A percentile compares a stretch with the other conserved stretches of the same genome.
Conservation (phyloP, 1,140 invertebrate species). For the Theocolax elegans region DNA sequence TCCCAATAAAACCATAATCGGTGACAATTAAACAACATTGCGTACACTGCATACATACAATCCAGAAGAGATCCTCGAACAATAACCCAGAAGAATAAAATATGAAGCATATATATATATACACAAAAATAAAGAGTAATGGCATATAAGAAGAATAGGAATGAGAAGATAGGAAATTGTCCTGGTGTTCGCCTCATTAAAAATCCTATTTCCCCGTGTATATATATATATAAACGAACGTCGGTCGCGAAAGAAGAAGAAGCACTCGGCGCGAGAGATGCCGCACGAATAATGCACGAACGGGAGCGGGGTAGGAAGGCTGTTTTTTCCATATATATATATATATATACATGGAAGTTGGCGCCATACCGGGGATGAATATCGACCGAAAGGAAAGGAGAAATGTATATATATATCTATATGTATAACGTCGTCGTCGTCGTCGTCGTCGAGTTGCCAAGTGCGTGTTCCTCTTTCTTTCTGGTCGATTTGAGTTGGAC, state of each 20-base stretch:
- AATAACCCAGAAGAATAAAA: not conserved
- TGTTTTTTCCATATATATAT: not conserved
- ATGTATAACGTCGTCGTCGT: constrained; percentile 3
- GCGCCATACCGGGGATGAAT: constrained; percentile 22
- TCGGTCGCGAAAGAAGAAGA: too few relatives aligned
- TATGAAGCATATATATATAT: not conserved
- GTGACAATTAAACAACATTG: too few relatives aligned
- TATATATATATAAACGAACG: too few relatives aligned
- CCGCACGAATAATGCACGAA: constrained; percentile 25
- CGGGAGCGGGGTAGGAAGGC: not conserved
- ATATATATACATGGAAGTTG: not conserved
- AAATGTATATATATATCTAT: too few relatives aligned
- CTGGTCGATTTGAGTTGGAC: constrained; percentile 22
- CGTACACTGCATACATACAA: too few relatives aligned
- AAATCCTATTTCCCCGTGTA: constrained; percentile 42
- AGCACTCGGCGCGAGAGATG: constrained; percentile 14
- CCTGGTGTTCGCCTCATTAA: constrained; percentile 38
- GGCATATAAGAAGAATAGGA: not conserved
- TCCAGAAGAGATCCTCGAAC: too few relatives aligned
- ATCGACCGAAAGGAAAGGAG: constrained; percentile 5
- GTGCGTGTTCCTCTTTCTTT: not conserved
- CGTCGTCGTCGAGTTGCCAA: not conserved
- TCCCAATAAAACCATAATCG: too few relatives aligned
- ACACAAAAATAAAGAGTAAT: too few relatives aligned
- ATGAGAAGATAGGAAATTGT: constrained; percentile 20